Evolutionary conservation across 2,113 vertebrate species (phyloP).

Genomic region (Pogonocichla stellata): DNA sequence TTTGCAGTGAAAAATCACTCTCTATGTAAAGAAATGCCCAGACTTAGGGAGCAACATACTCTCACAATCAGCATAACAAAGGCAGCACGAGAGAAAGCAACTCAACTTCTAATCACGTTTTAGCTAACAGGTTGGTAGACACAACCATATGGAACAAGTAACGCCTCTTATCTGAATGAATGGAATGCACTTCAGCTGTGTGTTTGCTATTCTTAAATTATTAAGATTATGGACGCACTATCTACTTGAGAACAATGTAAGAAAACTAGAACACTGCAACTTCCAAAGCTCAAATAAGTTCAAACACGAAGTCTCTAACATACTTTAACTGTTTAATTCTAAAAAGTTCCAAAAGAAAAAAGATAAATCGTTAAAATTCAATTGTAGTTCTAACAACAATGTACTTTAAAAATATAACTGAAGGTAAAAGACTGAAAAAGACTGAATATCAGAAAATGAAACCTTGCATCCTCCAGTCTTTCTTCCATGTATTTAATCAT

Average conservation of each 20-base stretch:
- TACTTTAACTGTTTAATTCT: background rate
- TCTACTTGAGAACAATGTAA: background rate
- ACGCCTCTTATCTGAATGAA: slow-evolving; percentile 11
- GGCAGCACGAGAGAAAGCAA: background rate
- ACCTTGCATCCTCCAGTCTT: background rate
- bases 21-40: background rate
- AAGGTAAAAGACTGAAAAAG: background rate
- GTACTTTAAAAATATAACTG: background rate
- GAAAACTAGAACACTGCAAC: background rate
- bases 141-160: slow-evolving; percentile 29
- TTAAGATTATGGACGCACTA: background rate
- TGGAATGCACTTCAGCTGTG: background rate
- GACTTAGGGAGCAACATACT: background rate
- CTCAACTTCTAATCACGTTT: slow-evolving; percentile 24
- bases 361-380: background rate
- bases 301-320: background rate
- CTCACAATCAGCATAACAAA: slow-evolving; percentile 38
- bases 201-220: background rate
- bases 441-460: background rate
- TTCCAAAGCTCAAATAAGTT: background rate
- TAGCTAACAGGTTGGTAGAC: slow-evolving; percentile 42
- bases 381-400: background rate
- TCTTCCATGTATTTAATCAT: background rate
- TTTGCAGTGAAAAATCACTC: background rate
- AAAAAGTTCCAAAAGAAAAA: background rate